Evolutionary conservation across 2,888 invertebrate genomes (phyloP).

Genomic region (Orthosia gothica): DNA sequence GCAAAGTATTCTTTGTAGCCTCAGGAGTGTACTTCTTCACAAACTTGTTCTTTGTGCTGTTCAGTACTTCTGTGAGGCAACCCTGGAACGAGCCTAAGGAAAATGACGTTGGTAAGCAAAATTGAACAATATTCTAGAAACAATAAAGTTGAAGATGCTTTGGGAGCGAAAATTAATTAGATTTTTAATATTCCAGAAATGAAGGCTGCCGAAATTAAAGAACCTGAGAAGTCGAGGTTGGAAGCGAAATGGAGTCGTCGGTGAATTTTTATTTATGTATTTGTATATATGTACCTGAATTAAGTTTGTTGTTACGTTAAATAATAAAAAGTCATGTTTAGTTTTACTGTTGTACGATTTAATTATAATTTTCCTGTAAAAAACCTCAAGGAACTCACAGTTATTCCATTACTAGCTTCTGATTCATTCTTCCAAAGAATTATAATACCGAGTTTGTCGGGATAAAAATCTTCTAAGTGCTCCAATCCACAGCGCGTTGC

Average conservation of each 20-base stretch:
- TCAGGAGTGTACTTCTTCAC: constrained; percentile 93
- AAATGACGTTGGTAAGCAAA: constrained; percentile 74
- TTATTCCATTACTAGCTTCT: no score
- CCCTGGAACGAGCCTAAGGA: constrained; percentile 93
- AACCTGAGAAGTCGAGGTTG: constrained; percentile 52
- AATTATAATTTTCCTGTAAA: neutral
- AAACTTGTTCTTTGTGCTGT: constrained; percentile 93
- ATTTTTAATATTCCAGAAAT: constrained; percentile 73
- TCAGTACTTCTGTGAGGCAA: constrained; percentile 93
- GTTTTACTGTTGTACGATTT: neutral
- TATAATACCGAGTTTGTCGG: no score
- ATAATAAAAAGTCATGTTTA: constrained; percentile 36
- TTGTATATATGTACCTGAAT: constrained; percentile 66
- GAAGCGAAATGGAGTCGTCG: constrained; percentile 51
- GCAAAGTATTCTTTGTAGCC: constrained; percentile 94
- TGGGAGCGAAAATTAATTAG: constrained; percentile 25
- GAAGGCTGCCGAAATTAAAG: constrained; percentile 72
- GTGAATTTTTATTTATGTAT: constrained; percentile 50
- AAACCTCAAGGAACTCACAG: no score
- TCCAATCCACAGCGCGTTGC: no score
- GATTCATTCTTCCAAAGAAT: no score
- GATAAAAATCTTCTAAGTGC: no score
- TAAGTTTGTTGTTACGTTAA: constrained; percentile 44
- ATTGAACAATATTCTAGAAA: constrained; percentile 1
- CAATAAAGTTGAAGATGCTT: constrained; percentile 1